Percentiles rank a stretch among this genome's conserved stretches.
phyloP scores from a whole-genome alignment of 1,140 invertebrate species.

The Papilio glaucus region DNA sequence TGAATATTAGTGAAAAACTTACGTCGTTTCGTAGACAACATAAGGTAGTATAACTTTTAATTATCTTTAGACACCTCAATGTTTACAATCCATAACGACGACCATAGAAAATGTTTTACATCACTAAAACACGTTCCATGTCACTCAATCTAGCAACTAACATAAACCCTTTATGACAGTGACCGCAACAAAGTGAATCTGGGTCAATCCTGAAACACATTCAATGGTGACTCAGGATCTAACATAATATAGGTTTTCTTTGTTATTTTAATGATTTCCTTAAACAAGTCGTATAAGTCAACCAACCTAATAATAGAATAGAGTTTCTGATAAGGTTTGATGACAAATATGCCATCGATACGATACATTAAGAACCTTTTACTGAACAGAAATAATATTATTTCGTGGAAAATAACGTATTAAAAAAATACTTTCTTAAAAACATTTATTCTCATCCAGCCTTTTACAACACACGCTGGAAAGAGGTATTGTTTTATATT shows the following conservation, averaged over 20 bases:
- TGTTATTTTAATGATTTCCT: neutral
- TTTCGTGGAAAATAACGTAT: too few relatives aligned
- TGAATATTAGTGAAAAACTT: too few relatives aligned
- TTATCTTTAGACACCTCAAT: neutral
- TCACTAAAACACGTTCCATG: slow-evolving; percentile 17
- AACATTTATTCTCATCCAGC: too few relatives aligned
- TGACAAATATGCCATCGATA: too few relatives aligned
- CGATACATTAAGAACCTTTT: too few relatives aligned
- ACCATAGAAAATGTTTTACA: neutral
- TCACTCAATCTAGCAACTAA: slow-evolving; percentile 18
- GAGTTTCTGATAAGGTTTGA: too few relatives aligned
- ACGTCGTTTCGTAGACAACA: too few relatives aligned
- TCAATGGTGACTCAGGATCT: neutral
- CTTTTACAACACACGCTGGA: too few relatives aligned
- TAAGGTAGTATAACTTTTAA: too few relatives aligned
- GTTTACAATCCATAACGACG: neutral
- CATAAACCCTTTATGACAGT: slow-evolving; percentile 31
- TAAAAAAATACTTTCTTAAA: too few relatives aligned
- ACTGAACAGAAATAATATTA: too few relatives aligned
- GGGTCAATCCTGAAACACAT: neutral
- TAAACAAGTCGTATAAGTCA: neutral
- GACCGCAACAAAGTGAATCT: slow-evolving; percentile 32
- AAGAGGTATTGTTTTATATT: too few relatives aligned
- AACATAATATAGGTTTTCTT: slow-evolving; percentile 9
- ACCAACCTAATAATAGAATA: neutral